Evolutionary conservation across 2,797 vertebrate genomes (phyloP).

Genomic region (Lateolabrax maculatus): DNA sequence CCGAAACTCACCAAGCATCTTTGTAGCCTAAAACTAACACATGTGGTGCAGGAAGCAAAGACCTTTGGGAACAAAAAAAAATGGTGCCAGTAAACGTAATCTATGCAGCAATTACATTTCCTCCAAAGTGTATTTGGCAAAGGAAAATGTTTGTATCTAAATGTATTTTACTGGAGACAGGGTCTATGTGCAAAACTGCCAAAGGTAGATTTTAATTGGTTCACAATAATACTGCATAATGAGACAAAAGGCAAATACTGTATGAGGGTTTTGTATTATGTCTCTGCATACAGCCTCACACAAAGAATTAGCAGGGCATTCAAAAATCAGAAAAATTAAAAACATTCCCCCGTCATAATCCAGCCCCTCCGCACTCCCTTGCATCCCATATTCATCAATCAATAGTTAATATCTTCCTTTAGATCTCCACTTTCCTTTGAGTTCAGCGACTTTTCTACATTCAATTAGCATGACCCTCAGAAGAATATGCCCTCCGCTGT

Average conservation of each 20-base stretch:
- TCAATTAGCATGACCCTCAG: conserved; percentile 58
- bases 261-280: background rate
- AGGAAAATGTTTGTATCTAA: background rate
- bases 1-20: background rate
- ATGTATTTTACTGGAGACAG: background rate
- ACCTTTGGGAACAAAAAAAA: background rate
- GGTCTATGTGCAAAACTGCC: background rate
- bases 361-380: background rate
- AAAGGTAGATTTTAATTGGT: conserved; percentile 3
- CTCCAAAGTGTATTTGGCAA: background rate
- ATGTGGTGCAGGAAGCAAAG: background rate
- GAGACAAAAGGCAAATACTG: background rate
- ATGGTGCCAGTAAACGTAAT: background rate
- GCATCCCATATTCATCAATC: conserved; percentile 55
- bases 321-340: conserved; percentile 35
- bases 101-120: conserved; percentile 1
- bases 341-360: conserved; percentile 15
- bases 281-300: conserved; percentile 9
- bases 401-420: conserved; percentile 51
- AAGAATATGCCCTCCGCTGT: conserved; percentile 52
- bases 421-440: conserved; percentile 39
- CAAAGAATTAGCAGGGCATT: conserved; percentile 25
- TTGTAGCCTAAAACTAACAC: background rate
- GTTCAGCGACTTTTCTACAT: conserved; percentile 17
- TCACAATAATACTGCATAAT: conserved; percentile 22